Percentiles rank a stretch among this genome's conserved stretches.
Evolutionary conservation across 2,888 invertebrate species (phyloP).

Genomic region (Ormyrus thymus): DNA sequence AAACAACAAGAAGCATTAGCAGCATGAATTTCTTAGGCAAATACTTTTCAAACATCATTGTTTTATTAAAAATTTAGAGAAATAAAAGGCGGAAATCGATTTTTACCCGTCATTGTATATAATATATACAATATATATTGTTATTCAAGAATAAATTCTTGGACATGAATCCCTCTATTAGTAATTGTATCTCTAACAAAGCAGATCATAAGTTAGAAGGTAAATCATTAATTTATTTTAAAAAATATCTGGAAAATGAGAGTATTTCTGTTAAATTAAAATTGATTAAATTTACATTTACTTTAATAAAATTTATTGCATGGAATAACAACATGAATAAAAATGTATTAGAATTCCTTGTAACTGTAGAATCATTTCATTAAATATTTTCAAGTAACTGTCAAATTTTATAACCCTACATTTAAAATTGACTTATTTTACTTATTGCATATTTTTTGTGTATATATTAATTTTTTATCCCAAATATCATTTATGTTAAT

Average conservation of each 20-base stretch:
- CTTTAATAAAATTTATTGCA: too few relatives aligned
- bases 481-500: too few relatives aligned
- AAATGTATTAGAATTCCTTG: too few relatives aligned
- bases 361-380: too few relatives aligned
- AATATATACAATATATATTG: constrained; percentile 15
- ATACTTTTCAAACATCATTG: constrained; percentile 44
- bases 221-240: not conserved
- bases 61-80: constrained; percentile 38
- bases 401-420: not conserved
- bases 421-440: not conserved
- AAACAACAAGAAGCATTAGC: constrained; percentile 55
- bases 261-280: too few relatives aligned
- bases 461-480: too few relatives aligned
- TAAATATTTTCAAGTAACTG: too few relatives aligned
- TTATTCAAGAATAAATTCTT: constrained; percentile 49
- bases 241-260: too few relatives aligned
- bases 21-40: constrained; percentile 57
- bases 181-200: too few relatives aligned
- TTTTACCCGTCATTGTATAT: constrained; percentile 58
- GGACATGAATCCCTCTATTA: not conserved
- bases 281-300: too few relatives aligned
- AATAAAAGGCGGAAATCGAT: constrained; percentile 27
- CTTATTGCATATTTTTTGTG: too few relatives aligned
- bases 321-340: too few relatives aligned
- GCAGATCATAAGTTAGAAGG: not conserved